A percentile compares a stretch with the other conserved stretches of the same genome.
Conservation (phyloP, 2,888 invertebrate species). For the Dryomyza anilis region DNA sequence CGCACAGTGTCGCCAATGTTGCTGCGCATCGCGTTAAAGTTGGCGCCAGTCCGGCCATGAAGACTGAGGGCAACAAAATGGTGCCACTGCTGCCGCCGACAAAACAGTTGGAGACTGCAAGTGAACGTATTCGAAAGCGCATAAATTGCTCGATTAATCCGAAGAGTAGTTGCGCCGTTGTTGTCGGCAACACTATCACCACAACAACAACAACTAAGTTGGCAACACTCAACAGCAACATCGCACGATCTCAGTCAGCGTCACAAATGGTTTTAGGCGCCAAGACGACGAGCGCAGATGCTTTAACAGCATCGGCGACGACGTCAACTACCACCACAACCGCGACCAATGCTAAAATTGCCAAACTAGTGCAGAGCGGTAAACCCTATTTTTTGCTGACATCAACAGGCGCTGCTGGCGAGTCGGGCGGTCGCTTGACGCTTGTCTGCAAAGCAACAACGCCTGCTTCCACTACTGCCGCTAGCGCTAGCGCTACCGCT, state of each 20-base stretch:
- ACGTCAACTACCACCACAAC: constrained; percentile 21
- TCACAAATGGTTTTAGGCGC: constrained; percentile 10
- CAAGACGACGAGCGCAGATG: constrained; percentile 17
- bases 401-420: constrained; percentile 60
- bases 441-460: constrained; percentile 57
- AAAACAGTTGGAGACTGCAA: constrained; percentile 37
- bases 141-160: constrained; percentile 51
- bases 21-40: constrained; percentile 53
- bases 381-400: constrained; percentile 73
- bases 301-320: constrained; percentile 18
- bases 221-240: too few relatives aligned
- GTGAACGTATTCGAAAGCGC: constrained; percentile 46
- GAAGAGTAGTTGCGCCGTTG: constrained; percentile 36
- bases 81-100: constrained; percentile 43
- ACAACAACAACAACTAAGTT: not conserved
- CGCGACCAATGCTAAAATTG: constrained; percentile 56
- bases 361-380: constrained; percentile 73
- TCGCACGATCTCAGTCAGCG: not conserved
- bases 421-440: constrained; percentile 65
- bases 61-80: constrained; percentile 56
- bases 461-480: constrained; percentile 16
- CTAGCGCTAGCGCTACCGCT: constrained; percentile 18
- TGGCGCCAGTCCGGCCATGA: constrained; percentile 63
- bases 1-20: too few relatives aligned
- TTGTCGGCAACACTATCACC: too few relatives aligned